A percentile compares a stretch with the other conserved stretches of the same genome.
Evolutionary conservation across 2,888 invertebrate genomes (phyloP).

Genomic region (Pedicia rivosa): DNA sequence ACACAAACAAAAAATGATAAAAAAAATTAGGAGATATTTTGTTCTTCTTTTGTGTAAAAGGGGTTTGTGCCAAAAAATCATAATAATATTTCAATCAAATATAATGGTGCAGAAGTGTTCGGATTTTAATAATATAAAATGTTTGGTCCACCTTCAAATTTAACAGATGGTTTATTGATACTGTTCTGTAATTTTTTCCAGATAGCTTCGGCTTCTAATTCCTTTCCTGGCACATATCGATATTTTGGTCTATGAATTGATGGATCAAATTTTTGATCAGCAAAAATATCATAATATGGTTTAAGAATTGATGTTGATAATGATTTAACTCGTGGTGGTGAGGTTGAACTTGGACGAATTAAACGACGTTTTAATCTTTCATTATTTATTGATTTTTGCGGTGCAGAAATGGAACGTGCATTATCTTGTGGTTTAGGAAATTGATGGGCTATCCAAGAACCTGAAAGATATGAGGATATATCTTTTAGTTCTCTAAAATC

Average conservation of each 20-base stretch:
- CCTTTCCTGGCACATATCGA: slow-evolving; percentile 49
- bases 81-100: too few relatives aligned
- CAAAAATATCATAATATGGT: slow-evolving; percentile 35
- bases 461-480: slow-evolving; percentile 61
- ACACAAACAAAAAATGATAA: too few relatives aligned
- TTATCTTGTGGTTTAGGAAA: slow-evolving; percentile 56
- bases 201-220: slow-evolving; percentile 15
- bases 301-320: slow-evolving; percentile 29
- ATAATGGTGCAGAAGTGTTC: too few relatives aligned
- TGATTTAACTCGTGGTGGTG: slow-evolving; percentile 34
- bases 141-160: slow-evolving; percentile 26
- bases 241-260: slow-evolving; percentile 56
- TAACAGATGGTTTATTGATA: slow-evolving; percentile 44
- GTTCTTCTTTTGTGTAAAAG: too few relatives aligned
- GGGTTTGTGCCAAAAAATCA: too few relatives aligned
- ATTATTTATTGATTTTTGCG: slow-evolving; percentile 23
- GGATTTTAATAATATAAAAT: too few relatives aligned
- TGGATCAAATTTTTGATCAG: slow-evolving; percentile 56
- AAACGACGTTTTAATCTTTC: slow-evolving; percentile 13
- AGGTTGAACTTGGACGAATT: slow-evolving; percentile 29
- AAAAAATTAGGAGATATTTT: too few relatives aligned
- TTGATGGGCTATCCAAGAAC: slow-evolving; percentile 66
- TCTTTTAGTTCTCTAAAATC: slow-evolving; percentile 60
- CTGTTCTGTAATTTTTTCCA: slow-evolving; percentile 23
- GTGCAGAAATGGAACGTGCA: slow-evolving; percentile 43